phyloP scores from a whole-genome alignment of 92 coral and sea anemone species.

The Bergia puertoricense region DNA sequence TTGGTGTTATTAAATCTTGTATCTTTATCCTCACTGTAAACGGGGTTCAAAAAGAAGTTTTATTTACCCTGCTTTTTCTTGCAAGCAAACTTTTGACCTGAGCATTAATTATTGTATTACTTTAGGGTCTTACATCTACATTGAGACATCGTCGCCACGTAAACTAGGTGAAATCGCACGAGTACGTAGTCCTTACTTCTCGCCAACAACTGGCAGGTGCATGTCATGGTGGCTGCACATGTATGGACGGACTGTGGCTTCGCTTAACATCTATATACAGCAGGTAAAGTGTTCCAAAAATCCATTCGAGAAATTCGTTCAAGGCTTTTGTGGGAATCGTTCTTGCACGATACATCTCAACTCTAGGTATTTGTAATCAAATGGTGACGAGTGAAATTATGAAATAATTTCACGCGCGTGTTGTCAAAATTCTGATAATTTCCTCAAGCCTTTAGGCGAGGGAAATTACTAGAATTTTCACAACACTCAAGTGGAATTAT shows the following conservation, averaged over 20 bases:
- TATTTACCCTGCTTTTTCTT: not conserved
- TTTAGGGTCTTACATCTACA: conserved; percentile 81
- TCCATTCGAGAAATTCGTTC: not conserved
- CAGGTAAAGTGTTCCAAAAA: conserved; percentile 16
- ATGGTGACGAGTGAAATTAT: no score
- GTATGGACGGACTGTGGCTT: conserved; percentile 87
- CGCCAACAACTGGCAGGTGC: conserved; percentile 84
- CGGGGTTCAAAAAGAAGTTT: not conserved
- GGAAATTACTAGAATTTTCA: no score
- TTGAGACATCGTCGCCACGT: conserved; percentile 93
- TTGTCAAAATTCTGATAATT: no score
- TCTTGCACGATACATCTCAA: not conserved
- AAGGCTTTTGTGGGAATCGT: not conserved
- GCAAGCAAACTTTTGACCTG: not conserved
- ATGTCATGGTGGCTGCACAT: conserved; percentile 98
- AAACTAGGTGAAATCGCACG: conserved; percentile 82
- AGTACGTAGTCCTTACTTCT: conserved; percentile 77
- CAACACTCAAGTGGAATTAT: no score
- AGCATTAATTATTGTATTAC: not conserved
- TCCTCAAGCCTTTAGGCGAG: no score
- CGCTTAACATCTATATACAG: conserved; percentile 77
- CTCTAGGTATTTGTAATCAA: no score
- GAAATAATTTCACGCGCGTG: no score
- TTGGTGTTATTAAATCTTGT: not conserved
- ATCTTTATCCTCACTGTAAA: not conserved